Conservation (phyloP, 2,888 invertebrate genomes). For the Hydroisotoma schaefferi region DNA sequence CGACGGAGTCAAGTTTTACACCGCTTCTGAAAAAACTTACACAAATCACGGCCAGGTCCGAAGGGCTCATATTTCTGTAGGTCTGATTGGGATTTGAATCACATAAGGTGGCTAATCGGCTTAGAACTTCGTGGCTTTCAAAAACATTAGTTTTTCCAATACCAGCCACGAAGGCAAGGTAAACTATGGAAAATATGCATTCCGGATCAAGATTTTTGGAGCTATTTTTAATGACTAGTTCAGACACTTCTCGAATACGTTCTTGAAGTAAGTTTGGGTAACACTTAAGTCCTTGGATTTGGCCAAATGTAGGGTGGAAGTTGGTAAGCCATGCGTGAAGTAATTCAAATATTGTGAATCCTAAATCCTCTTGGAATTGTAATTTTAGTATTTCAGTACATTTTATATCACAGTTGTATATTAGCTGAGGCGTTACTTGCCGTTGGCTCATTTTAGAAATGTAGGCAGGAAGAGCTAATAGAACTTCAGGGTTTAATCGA, state of each 20-base stretch:
- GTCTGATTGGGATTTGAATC: constrained; percentile 4
- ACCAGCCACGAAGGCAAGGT: constrained; percentile 16
- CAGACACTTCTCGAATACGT: constrained; percentile 10
- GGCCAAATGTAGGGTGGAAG: constrained; percentile 3
- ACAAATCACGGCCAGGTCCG: constrained; percentile 16
- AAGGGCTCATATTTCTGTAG: constrained; percentile 3
- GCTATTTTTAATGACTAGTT: not conserved
- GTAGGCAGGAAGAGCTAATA: not conserved
- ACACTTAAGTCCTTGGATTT: not conserved
- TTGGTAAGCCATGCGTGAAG: constrained; percentile 2
- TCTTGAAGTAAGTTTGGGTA: not conserved
- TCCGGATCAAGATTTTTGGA: not conserved
- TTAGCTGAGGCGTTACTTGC: not conserved
- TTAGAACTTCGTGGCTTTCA: constrained; percentile 17
- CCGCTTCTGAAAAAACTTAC: constrained; percentile 17
- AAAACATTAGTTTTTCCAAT: constrained; percentile 19
- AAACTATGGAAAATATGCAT: constrained; percentile 4
- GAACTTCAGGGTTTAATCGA: not conserved
- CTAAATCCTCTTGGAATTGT: not conserved
- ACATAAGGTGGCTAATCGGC: constrained; percentile 11
- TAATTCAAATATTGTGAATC: not conserved
- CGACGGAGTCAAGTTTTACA: constrained; percentile 9
- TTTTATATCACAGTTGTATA: not conserved
- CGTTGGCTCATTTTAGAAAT: constrained; percentile 2
- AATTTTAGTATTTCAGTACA: constrained; percentile 8